Percentiles rank a stretch among this genome's conserved stretches.
Evolutionary conservation across 2,888 invertebrate genomes (phyloP).

Genomic region (Portevinia maculata): DNA sequence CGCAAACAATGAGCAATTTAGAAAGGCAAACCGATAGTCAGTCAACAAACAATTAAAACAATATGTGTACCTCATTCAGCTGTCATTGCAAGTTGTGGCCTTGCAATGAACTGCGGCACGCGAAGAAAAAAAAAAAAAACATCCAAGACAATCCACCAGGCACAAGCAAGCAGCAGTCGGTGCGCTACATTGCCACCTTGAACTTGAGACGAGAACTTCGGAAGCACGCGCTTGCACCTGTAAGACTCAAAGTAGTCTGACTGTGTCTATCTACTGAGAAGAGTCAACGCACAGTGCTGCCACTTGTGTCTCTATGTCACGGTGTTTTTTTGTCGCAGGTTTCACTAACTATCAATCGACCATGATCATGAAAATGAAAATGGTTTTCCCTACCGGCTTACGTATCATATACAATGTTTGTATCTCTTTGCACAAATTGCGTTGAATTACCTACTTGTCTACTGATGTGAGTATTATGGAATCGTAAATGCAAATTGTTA

Average conservation of each 20-base stretch:
- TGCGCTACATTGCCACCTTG: constrained; percentile 61
- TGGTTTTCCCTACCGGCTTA: constrained; percentile 41
- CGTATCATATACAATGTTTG: constrained; percentile 17
- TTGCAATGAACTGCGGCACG: constrained; percentile 24
- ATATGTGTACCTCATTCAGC: constrained; percentile 9
- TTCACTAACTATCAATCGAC: constrained; percentile 22
- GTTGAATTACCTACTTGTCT: constrained; percentile 9
- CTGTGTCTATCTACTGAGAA: constrained; percentile 6
- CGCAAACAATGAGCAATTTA: constrained; percentile 42
- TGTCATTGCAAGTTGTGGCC: constrained; percentile 45
- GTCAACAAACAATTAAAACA: constrained; percentile 5
- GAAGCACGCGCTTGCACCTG: constrained; percentile 35
- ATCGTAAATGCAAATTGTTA: constrained; percentile 56
- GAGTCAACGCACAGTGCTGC: constrained; percentile 28
- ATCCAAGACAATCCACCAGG: constrained; percentile 51
- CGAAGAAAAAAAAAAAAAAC: constrained; percentile 8
- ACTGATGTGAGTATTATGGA: not conserved
- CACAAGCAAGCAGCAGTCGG: constrained; percentile 42
- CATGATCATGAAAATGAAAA: constrained; percentile 40
- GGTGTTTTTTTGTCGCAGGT: constrained; percentile 19
- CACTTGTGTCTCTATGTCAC: constrained; percentile 34
- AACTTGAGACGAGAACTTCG: constrained; percentile 68
- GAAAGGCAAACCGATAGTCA: constrained; percentile 45
- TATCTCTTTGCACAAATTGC: constrained; percentile 43
- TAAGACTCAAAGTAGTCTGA: constrained; percentile 22